Percentiles rank a stretch among this genome's conserved stretches.
Evolutionary conservation across 2,113 vertebrate genomes (phyloP).

Genomic region (Diphyllodes magnificus): DNA sequence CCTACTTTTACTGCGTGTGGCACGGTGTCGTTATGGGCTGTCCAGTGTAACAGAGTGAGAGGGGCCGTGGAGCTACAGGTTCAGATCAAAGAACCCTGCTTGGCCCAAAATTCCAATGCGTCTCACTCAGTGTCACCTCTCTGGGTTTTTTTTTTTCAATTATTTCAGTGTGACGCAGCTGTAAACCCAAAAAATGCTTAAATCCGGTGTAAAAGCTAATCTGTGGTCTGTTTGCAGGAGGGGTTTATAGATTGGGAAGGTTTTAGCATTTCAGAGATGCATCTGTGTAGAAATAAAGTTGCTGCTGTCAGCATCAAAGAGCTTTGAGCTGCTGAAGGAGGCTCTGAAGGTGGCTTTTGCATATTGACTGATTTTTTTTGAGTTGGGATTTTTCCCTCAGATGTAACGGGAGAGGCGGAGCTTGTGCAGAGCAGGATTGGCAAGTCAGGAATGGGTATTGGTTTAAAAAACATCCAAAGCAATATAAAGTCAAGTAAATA

Average conservation of each 20-base stretch:
- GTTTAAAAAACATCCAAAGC: not conserved
- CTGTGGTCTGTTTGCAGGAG: not conserved
- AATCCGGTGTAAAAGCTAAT: not conserved
- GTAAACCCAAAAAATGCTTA: not conserved
- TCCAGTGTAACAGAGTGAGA: not conserved
- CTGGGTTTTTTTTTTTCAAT: not conserved
- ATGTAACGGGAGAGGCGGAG: not conserved
- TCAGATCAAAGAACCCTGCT: not conserved
- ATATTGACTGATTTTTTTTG: conserved; percentile 9
- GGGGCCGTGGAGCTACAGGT: not conserved
- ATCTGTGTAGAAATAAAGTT: not conserved
- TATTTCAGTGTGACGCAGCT: not conserved
- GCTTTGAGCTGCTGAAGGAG: conserved; percentile 20
- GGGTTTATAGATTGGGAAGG: not conserved
- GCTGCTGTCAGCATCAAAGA: not conserved
- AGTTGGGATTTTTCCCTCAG: not conserved
- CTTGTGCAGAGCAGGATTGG: not conserved
- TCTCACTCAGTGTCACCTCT: not conserved
- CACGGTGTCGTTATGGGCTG: not conserved
- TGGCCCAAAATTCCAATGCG: not conserved
- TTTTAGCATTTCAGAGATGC: not conserved
- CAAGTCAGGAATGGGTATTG: not conserved
- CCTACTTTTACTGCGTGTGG: fast-evolving
- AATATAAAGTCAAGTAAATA: not conserved
- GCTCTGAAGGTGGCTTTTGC: conserved; percentile 9